A percentile compares a stretch with the other conserved stretches of the same genome.
phyloP scores from a whole-genome alignment of 1,140 invertebrate species.

The Octopus bimaculoides region DNA sequence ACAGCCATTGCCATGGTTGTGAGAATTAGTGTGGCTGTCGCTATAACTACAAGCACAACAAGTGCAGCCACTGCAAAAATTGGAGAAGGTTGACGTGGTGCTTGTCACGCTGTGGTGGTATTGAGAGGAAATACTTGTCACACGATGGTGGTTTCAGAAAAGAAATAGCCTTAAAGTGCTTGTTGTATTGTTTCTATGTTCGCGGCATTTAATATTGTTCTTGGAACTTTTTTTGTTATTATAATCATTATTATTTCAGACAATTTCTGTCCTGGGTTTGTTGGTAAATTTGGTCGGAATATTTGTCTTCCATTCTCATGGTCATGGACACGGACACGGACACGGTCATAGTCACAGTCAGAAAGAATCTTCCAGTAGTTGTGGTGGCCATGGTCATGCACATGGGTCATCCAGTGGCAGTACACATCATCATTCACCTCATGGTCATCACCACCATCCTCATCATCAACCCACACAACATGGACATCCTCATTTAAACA shows the following conservation, averaged over 20 bases:
- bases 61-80: too few species aligned
- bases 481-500: constrained; percentile 58
- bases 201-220: too few species aligned
- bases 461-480: constrained; percentile 38
- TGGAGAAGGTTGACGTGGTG: too few species aligned
- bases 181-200: too few species aligned
- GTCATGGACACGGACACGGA: constrained; percentile 51
- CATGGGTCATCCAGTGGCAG: constrained; percentile 31
- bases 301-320: constrained; percentile 84
- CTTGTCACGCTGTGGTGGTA: too few species aligned
- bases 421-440: neutral
- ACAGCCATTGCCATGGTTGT: too few species aligned
- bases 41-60: too few species aligned
- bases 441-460: constrained; percentile 55
- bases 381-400: constrained; percentile 56
- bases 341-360: constrained; percentile 49
- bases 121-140: too few species aligned
- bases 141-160: too few species aligned
- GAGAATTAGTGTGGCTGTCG: too few species aligned
- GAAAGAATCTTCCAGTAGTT: constrained; percentile 31
- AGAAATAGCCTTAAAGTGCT: too few species aligned
- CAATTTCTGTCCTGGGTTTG: constrained; percentile 89
- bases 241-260: constrained; percentile 45
- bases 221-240: too few species aligned
- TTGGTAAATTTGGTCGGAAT: constrained; percentile 94